Percentiles rank a stretch among this genome's conserved stretches.
phyloP scores from a whole-genome alignment of 1,140 invertebrate genomes.

The Drosophila malerkotliana region DNA sequence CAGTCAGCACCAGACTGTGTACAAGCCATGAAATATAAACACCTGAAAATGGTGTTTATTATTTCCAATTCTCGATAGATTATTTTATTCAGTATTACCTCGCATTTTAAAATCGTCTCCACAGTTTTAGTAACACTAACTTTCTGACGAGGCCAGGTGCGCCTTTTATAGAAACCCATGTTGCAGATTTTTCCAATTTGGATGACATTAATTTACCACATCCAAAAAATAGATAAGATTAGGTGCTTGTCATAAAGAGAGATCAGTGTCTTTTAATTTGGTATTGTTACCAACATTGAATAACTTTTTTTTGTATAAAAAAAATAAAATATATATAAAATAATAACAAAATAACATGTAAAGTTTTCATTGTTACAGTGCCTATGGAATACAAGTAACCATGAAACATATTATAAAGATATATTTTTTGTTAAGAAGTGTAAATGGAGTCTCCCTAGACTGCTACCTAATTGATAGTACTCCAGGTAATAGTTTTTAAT shows the following conservation, averaged over 20 bases:
- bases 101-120: conserved; percentile 12
- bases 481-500: background rate
- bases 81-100: conserved; percentile 9
- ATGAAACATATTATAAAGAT: too few relatives aligned
- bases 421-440: too few relatives aligned
- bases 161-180: conserved; percentile 31
- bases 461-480: background rate
- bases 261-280: conserved; percentile 18
- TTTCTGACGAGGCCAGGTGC: background rate
- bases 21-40: conserved; percentile 1
- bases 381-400: too few relatives aligned
- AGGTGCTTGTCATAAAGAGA: conserved; percentile 28
- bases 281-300: background rate
- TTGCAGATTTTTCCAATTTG: conserved; percentile 26
- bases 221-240: conserved; percentile 60
- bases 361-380: too few relatives aligned
- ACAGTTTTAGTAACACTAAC: conserved; percentile 29
- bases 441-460: too few relatives aligned
- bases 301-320: background rate
- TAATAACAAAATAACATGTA: too few relatives aligned
- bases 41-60: background rate
- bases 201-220: conserved; percentile 57
- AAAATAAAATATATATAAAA: too few relatives aligned
- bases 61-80: background rate
- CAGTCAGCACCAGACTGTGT: conserved; percentile 17